Percentiles rank a stretch among this genome's conserved stretches.
Evolutionary conservation across 92 coral and sea anemone genomes (phyloP).

Genomic region (Nematostella vectensis): DNA sequence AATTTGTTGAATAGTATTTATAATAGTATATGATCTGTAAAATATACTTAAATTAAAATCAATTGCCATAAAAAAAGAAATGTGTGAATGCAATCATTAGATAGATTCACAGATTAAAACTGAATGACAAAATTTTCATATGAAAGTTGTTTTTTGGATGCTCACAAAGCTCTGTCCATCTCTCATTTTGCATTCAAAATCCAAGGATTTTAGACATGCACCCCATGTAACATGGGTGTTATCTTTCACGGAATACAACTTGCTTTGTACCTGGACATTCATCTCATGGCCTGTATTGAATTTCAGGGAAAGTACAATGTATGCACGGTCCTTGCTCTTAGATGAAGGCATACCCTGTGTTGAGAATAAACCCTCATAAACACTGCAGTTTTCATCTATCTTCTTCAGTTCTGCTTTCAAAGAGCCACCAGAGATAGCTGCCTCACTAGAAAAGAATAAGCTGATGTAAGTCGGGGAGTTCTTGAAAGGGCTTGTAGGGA

Average conservation of each 20-base stretch:
- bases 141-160: conserved; percentile 55
- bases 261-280: conserved; percentile 66
- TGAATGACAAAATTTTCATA: no score
- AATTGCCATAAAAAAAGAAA: no score
- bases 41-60: no score
- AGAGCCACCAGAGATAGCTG: conserved; percentile 57
- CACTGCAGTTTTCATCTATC: conserved; percentile 48
- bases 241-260: conserved; percentile 81
- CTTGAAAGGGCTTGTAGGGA: no score
- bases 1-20: no score
- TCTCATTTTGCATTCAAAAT: conserved; percentile 58
- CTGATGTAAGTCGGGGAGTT: no score
- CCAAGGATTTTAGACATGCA: conserved; percentile 69
- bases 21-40: no score
- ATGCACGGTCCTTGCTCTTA: conserved; percentile 74
- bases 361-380: conserved; percentile 70
- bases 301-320: conserved; percentile 47
- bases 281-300: conserved; percentile 57
- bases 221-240: conserved; percentile 96
- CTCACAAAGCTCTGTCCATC: conserved; percentile 62
- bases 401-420: conserved; percentile 60
- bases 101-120: no score
- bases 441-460: conserved; percentile 37
- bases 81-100: no score
- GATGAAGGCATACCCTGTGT: conserved; percentile 63